A percentile compares a stretch with the other conserved stretches of the same genome.
These are phyloP conservation scores for Microtus oregoni DNA, from an alignment of 2,113 vertebrate genomes.

Conservation along the genomic window DNA sequence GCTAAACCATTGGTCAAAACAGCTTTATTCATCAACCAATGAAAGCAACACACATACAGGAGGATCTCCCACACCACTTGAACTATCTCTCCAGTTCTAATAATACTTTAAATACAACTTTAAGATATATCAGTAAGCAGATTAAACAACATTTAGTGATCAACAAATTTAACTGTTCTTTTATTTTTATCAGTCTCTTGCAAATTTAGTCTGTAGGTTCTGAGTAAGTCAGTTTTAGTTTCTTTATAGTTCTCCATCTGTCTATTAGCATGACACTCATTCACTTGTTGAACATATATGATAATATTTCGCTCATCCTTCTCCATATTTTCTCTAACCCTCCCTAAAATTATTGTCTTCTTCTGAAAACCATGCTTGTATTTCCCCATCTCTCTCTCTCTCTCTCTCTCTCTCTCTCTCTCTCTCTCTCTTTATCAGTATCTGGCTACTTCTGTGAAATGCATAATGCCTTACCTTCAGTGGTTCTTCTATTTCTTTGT, in stretches of 20 bases:
- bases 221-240: slow-evolving; percentile 55
- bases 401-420: not conserved
- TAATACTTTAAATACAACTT: slow-evolving; percentile 46
- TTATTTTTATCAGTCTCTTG: not conserved
- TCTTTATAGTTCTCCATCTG: slow-evolving; percentile 92
- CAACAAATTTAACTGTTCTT: slow-evolving; percentile 29
- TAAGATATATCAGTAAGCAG: slow-evolving; percentile 7
- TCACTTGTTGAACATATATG: slow-evolving; percentile 88
- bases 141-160: slow-evolving; percentile 14
- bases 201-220: slow-evolving; percentile 56
- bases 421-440: not conserved
- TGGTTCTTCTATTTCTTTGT: not conserved
- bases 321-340: slow-evolving; percentile 89
- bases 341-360: slow-evolving; percentile 89
- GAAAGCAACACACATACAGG: too few species aligned
- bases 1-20: too few species aligned
- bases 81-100: not conserved
- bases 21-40: too few species aligned
- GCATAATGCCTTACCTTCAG: not conserved
- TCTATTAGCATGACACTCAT: slow-evolving; percentile 95
- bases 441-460: not conserved
- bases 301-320: slow-evolving; percentile 92
- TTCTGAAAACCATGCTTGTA: slow-evolving; percentile 85
- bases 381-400: slow-evolving; percentile 36
- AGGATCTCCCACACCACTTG: too few species aligned